A percentile compares a stretch with the other conserved stretches of the same genome.
Conservation (phyloP, 2,888 invertebrate species). For the Drosophila limbata region DNA sequence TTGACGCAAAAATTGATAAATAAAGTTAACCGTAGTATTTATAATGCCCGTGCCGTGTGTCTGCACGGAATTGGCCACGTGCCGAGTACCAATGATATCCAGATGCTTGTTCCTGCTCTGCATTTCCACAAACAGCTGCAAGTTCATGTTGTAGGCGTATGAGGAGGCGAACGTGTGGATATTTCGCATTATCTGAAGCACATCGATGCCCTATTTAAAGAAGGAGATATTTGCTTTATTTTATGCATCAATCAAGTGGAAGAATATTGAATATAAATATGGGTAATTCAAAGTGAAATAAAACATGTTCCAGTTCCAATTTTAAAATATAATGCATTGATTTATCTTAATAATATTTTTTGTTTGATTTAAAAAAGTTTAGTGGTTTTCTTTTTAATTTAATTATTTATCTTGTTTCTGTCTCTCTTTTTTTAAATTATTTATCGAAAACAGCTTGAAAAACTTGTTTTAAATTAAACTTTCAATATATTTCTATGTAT, state of each 20-base stretch:
- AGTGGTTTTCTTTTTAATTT: too few species aligned
- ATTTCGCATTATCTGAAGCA: constrained; percentile 98
- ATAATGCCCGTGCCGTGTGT: constrained; percentile 98
- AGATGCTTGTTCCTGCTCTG: constrained; percentile 96
- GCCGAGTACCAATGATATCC: constrained; percentile 97
- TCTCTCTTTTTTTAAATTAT: too few species aligned
- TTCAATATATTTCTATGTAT: too few species aligned
- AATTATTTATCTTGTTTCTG: too few species aligned
- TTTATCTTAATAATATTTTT: too few species aligned
- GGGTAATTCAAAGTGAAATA: too few species aligned
- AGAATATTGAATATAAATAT: too few species aligned
- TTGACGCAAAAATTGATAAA: constrained; percentile 96
- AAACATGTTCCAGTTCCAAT: too few species aligned
- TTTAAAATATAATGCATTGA: too few species aligned
- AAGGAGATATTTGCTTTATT: background rate
- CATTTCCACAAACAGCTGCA: constrained; percentile 97
- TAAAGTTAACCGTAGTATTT: constrained; percentile 96
- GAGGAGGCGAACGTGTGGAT: constrained; percentile 97
- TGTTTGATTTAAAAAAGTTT: too few species aligned
- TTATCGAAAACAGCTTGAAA: too few species aligned
- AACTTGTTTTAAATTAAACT: too few species aligned
- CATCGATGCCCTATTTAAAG: constrained; percentile 91
- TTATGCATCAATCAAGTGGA: background rate
- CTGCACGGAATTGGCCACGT: constrained; percentile 98
- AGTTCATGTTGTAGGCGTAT: constrained; percentile 97